Base-by-base conservation (phyloP, 2,797 vertebrate genomes). In the Lepus townsendii region DNA sequence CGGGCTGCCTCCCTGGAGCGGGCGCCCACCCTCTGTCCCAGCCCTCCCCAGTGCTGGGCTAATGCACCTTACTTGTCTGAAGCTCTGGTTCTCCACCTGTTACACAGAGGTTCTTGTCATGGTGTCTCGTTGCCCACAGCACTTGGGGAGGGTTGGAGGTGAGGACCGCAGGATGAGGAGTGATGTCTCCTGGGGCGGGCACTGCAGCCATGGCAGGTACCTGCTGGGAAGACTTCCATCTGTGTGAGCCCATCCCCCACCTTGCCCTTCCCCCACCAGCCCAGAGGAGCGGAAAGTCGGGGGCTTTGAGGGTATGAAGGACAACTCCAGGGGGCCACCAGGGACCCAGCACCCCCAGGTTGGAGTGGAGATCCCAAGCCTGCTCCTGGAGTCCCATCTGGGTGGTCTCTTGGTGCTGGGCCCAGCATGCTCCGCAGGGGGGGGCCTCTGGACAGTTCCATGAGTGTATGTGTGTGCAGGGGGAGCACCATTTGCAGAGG, bases 311-410 rank as follows among this genome's bases (percentile, higher is more conserved):
- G 60, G 7, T 27, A 14, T 3, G 22, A 38, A 24, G 38, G 32
- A 2, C 17, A 14, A 52, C 30, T 79, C 50, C 30, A 47, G 42
- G 38, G 0, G 4, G 62, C 76, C 12, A 20, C 1, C 0, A 3
- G 54, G 62, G 62, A 38, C 26, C 63, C 17, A 10, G 24, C 3
- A 62, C 73, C 27, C 24, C 0, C 57, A 65, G 60, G 27, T 38
- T 20, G 7, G 68, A 26, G 2, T 4, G 5, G 16, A 12, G 7
- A 24, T 30, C 22, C 52, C 42, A 38, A 17, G 30, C 20, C 72
- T 50, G 6, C 20, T 19, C 75, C 42, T n/a, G 11, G 26, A 72
- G 47, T 83, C 47, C 42, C 7, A 22, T 60, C 42, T 0, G 5
- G 17, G 5, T 35, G 69, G 38, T 4, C 5, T 26, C 52, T 79